Percentiles rank a stretch among this genome's conserved stretches.
Conservation (phyloP, 2,113 vertebrate species). For the Antechinus stuartii region DNA sequence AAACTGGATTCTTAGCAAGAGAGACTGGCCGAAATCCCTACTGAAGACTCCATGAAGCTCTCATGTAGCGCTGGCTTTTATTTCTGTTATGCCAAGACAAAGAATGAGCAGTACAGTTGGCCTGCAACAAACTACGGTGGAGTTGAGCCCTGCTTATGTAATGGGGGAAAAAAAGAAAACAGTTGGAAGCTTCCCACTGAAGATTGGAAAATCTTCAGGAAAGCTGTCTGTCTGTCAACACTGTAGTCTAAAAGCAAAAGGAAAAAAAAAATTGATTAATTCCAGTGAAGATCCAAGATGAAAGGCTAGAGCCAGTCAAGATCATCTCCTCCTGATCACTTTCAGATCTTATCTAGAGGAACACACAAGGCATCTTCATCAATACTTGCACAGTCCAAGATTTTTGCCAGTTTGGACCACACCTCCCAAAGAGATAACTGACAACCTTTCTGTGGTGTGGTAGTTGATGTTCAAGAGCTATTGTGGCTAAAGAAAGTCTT, state of each 20-base stretch:
- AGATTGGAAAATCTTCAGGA: neutral
- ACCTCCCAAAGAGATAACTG: neutral
- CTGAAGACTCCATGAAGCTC: neutral
- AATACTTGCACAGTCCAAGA: neutral
- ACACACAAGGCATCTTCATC: neutral
- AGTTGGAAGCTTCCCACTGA: neutral
- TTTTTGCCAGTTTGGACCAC: neutral
- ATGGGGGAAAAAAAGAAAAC: neutral
- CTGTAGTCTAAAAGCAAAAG: neutral
- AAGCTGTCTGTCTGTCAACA: neutral
- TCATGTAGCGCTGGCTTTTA: too few relatives aligned
- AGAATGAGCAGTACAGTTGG: neutral
- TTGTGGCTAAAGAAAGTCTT: neutral
- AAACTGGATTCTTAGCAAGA: neutral
- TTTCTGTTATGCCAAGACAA: neutral
- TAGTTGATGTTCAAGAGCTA: neutral
- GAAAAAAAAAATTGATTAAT: neutral
- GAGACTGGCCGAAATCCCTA: neutral
- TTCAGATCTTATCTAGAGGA: neutral
- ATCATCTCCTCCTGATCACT: neutral
- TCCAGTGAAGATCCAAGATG: neutral
- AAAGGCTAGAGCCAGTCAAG: neutral
- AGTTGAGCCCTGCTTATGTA: neutral
- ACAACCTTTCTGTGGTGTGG: neutral
- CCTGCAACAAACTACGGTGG: neutral